phyloP scores from a whole-genome alignment of 2,888 invertebrate species.

The Nasonia oneida region DNA sequence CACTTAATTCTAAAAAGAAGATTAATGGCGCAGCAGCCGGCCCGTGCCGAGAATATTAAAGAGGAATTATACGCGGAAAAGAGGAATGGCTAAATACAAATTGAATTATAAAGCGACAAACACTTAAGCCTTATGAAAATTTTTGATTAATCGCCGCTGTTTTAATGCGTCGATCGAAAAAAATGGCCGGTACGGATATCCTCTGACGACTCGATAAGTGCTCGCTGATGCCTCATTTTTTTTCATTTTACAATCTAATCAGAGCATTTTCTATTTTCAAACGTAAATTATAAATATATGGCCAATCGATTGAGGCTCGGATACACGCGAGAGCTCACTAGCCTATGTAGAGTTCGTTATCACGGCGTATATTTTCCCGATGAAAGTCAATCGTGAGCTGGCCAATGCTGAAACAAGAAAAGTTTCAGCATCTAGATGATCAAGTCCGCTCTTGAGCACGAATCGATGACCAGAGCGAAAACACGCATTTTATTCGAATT shows the following conservation, averaged over 20 bases:
- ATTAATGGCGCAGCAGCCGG: not conserved
- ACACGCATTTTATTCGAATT: conserved; percentile 6
- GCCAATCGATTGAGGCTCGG: too few relatives aligned
- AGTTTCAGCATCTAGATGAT: conserved; percentile 11
- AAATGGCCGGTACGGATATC: too few relatives aligned
- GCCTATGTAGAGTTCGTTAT: not conserved
- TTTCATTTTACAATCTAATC: too few relatives aligned
- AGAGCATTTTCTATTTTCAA: too few relatives aligned
- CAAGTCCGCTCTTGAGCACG: not conserved
- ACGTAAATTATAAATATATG: too few relatives aligned
- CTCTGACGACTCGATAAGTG: too few relatives aligned
- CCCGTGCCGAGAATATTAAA: not conserved
- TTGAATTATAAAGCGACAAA: not conserved
- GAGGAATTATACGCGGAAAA: not conserved
- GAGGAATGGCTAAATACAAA: not conserved
- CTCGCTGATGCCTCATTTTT: too few relatives aligned
- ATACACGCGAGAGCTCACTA: too few relatives aligned
- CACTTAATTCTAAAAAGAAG: not conserved
- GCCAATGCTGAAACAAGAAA: not conserved
- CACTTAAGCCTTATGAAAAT: too few relatives aligned
- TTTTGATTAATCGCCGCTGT: too few relatives aligned
- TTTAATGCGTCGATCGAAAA: too few relatives aligned
- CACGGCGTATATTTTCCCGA: not conserved
- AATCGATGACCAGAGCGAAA: not conserved
- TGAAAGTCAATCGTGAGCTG: conserved; percentile 3